Base-by-base conservation (phyloP, 2,797 vertebrate species). In the Xyrichtys novacula region DNA sequence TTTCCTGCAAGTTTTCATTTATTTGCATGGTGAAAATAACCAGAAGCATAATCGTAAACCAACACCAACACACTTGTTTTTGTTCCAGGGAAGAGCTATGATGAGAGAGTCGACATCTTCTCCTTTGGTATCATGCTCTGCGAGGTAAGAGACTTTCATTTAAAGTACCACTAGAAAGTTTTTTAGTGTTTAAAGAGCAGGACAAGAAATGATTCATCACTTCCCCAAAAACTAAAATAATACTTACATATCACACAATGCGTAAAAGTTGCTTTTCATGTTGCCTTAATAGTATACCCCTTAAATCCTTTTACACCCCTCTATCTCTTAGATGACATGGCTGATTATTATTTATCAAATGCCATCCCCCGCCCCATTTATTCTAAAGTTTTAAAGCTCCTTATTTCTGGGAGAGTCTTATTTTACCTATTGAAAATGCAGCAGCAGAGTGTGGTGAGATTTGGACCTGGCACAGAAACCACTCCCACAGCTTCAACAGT, bases 121-220 rank as follows among this genome's bases (percentile, higher is more conserved):
- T 99, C 98, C 73, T 99, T 99, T 0, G 98, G 98, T n/a, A 99
- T 99, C 17, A 96, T 99, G 89, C 92, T 98, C 9, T 99, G 98
- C 0, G 98, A 99, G 96, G 98, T 96, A 90, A 94, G 96, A 76
- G 34, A 52, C 6, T 4, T 74, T 34, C 5, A 2, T 11, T 15
- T 4, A 31, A 5, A 17, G 11, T 20, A 40, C 12, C 20, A 22
- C 10, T 43, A 22, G n/a, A n/a, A 26, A 46, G 8, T 42, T 42
- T 19, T 40, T 10, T 14, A 20, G 25, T 49, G 7, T 71, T 62
- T 53, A 15, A 75, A 59, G 7, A 47, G 42, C 8, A 29, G 6
- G 49, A 43, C 36, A 28, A 2, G 53, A 8, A 36, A n/a, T 9
- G 12, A 8, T 20, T 48, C 15, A 49, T 48, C 20, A 17, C 25